phyloP scores from a whole-genome alignment of 2,113 vertebrate genomes.

The Chionis minor region DNA sequence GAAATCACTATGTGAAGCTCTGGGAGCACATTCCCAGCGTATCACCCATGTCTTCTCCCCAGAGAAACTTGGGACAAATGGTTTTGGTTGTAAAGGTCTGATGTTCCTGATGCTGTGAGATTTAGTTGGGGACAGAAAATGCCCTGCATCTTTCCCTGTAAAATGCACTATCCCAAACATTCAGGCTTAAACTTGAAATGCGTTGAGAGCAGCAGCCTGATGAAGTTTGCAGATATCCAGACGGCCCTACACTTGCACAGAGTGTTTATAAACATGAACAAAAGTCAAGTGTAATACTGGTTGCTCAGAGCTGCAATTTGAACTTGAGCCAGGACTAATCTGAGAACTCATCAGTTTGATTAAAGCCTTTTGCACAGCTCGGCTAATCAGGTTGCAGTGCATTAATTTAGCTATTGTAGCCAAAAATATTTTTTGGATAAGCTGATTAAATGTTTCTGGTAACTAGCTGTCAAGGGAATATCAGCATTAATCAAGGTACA shows the following conservation, averaged over 20 bases:
- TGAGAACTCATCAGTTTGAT: conserved; percentile 39
- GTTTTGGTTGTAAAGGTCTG: neutral
- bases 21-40: neutral
- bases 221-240: neutral
- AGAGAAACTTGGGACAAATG: neutral
- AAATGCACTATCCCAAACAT: neutral
- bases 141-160: neutral
- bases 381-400: neutral
- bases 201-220: neutral
- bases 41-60: neutral
- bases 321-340: conserved; percentile 22
- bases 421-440: conserved; percentile 23
- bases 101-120: neutral
- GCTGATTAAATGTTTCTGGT: conserved; percentile 45
- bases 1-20: neutral
- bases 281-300: conserved; percentile 15
- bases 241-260: neutral
- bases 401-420: conserved; percentile 1
- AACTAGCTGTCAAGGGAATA: conserved; percentile 7
- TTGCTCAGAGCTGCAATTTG: conserved; percentile 20
- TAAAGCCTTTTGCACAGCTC: conserved; percentile 22
- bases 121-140: neutral
- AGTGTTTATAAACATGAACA: conserved; percentile 33
- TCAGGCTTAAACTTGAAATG: neutral
- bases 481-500: conserved; percentile 1